A percentile compares a stretch with the other conserved stretches of the same genome.
Conservation (phyloP, 1,140 invertebrate species). For the Rhyacophila brunnea region DNA sequence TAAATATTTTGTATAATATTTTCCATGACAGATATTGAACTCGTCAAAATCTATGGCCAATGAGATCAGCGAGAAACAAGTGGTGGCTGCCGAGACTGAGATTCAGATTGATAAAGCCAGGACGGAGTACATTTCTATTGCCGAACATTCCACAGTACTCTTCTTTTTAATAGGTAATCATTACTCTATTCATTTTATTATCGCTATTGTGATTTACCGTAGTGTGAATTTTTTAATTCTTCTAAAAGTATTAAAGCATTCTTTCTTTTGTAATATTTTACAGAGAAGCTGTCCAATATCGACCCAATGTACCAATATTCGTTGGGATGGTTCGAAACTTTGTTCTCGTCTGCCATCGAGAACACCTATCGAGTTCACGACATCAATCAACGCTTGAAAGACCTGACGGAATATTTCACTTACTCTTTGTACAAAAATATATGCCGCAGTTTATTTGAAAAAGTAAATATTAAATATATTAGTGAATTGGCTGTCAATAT, state of each 20-base stretch:
- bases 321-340: slow-evolving; percentile 89
- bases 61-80: slow-evolving; percentile 87
- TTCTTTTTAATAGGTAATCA: slow-evolving; percentile 89
- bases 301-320: slow-evolving; percentile 99
- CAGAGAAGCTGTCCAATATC: slow-evolving; percentile 83
- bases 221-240: no score
- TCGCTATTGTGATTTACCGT: no score
- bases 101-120: slow-evolving; percentile 78
- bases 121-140: slow-evolving; percentile 83
- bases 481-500: no score
- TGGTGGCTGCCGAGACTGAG: slow-evolving; percentile 83
- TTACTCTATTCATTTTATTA: slow-evolving; percentile 29
- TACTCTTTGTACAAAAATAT: slow-evolving; percentile 91
- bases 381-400: slow-evolving; percentile 67
- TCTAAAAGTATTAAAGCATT: no score
- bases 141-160: slow-evolving; percentile 83
- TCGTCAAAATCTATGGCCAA: slow-evolving; percentile 88
- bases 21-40: slow-evolving; percentile 67
- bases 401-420: slow-evolving; percentile 81
- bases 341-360: slow-evolving; percentile 86
- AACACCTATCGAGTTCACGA: slow-evolving; percentile 87
- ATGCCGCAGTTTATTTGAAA: slow-evolving; percentile 92
- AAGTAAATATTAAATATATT: no score
- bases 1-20: no score
- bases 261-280: no score